These are phyloP conservation scores for Plestiodon gilberti DNA, from an alignment of 2,113 vertebrate species.

Conservation along the genomic window DNA sequence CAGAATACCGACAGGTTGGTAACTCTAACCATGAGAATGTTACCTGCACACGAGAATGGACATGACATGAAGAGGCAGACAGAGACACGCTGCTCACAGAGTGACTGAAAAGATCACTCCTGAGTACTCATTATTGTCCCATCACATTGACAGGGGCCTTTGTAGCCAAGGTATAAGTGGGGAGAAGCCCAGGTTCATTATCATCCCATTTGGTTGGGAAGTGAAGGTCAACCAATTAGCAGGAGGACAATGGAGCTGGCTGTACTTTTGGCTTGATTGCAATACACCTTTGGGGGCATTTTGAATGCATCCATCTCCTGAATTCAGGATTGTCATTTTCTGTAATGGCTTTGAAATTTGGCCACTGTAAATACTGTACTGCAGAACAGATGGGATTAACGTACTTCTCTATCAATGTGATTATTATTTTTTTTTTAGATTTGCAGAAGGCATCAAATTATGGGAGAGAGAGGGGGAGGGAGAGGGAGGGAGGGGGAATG, in stretches of 20 bases:
- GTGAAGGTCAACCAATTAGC: background rate
- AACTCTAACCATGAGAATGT: too few relatives aligned
- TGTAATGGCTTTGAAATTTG: background rate
- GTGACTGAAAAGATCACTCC: background rate
- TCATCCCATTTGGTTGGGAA: background rate
- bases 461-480: background rate
- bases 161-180: background rate
- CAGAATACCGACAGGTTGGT: too few relatives aligned
- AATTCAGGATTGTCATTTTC: background rate
- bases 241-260: background rate
- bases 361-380: background rate
- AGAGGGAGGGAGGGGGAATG: too few relatives aligned
- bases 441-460: background rate
- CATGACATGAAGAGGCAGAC: accelerated
- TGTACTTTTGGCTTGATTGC: background rate
- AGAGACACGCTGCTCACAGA: background rate
- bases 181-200: background rate
- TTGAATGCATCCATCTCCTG: background rate
- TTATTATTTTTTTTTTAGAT: background rate
- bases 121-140: background rate
- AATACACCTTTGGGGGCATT: background rate
- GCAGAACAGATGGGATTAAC: too few relatives aligned
- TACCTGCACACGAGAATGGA: background rate
- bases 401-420: background rate
- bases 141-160: background rate